Base-by-base conservation (phyloP, 2,113 vertebrate species). In the Sitta europaea region DNA sequence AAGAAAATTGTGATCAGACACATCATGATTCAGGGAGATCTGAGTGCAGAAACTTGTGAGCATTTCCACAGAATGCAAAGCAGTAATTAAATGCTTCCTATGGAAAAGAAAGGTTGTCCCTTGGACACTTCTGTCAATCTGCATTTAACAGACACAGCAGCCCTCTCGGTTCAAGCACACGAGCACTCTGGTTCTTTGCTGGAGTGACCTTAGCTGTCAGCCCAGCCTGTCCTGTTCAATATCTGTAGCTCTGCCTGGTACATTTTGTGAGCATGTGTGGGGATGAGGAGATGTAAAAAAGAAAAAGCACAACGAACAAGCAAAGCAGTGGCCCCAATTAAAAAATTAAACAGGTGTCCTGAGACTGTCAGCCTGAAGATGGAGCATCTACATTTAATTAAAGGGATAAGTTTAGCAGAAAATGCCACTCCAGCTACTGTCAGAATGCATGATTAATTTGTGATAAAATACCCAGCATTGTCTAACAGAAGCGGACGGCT, bases 371-470 rank as follows among this genome's bases (percentile, higher is more conserved):
- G 93, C 80, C 84, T 91, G 94, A 95, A 96, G 97, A 92, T 25
- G 70, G 96, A 97, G 94, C 93, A 91, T 96, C 70, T 84, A 89
- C 83, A 74, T 97, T 96, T 97, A 97, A 97, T 97, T 97, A 96
- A 97, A 95, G 82, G 95, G 92, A 92, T 74, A 91, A 90, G 88
- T 94, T 97, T 96, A 96, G 87, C 94, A 94, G 87, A 86, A 96
- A 97, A 79, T 90, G 72, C 83, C 89, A 90, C 73, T 83, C 86
- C n/a, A 80, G 85, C 96, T 96, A 95, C 96, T 97, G 96, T 95
- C 97, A 96, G 94, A 96, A 97, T 95, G 92, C 94, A 94, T 96
- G 97, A 97, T 98, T 97, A 97, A 97, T 97, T 92, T 94, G 94
- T 93, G 97, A 96, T 95, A 97, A 97, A 97, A 97, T 83, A 96